Evolutionary conservation across 2,113 vertebrate species (phyloP), one percentile per base, ranked within the genome.

Genomic region (Pluvianellus socialis): DNA sequence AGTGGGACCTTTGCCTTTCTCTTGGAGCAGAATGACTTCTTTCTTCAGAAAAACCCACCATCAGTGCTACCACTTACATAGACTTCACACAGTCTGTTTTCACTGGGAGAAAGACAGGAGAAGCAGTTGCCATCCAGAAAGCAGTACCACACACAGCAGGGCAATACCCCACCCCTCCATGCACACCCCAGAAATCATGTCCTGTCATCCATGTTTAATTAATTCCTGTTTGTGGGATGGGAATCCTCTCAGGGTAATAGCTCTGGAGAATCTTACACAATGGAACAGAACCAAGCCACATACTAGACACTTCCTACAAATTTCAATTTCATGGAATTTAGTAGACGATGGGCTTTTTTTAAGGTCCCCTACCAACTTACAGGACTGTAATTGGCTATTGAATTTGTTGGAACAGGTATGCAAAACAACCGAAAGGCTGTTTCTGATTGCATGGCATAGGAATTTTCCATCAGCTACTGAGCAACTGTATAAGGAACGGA

Each of bases 401-500:
- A 40, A 50, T 66, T 83, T 61, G 26, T 18, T 80, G 63, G 9
- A 61, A 66, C 24, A 63, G 50, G 28, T 93, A 63, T 4, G 28
- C 9, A 42, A 50, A 86, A 84, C 22, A 55, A 14, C 9, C 3
- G 12, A 50, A 89, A 92, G 20, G 8, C 22, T 49, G 40, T n/a
- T 90, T 76, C 50, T 90, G 53, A 70, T 70, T 86, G 38, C 59
- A 71, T 23, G 26, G 22, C 42, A 62, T 12, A 71, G 91, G 71
- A 91, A 89, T 97, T 95, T 96, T 92, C 79, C 85, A 83, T 28
- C 49, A 76, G 45, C 26, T 88, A 58, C 62, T 33, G 18, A 97
- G 76, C 21, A 52, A 47, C 82, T 33, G 21, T 95, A n/a, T 81
- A 88, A 94, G 71, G 50, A 96, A 96, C 97, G 97, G 97, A 98